A percentile compares a stretch with the other conserved stretches of the same genome.
Conservation (phyloP, 2,888 invertebrate species). For the Tinea trinotella region DNA sequence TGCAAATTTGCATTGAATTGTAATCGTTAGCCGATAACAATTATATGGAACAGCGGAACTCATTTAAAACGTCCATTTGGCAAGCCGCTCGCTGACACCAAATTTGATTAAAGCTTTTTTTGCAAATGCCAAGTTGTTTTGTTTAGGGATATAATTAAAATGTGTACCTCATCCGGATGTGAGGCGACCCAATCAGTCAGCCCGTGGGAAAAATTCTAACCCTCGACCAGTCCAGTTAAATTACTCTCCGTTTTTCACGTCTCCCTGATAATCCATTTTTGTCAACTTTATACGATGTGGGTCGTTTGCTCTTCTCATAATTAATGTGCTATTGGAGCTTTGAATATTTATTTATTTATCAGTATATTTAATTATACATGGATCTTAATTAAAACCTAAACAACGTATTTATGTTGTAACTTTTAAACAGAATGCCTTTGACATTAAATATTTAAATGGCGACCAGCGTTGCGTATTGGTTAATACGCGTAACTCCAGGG, state of each 20-base stretch:
- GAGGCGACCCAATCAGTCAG: slow-evolving; percentile 20
- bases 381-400: background rate
- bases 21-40: background rate
- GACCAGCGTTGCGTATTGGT: no score
- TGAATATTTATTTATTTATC: background rate
- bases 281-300: slow-evolving; percentile 18
- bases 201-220: slow-evolving; percentile 19
- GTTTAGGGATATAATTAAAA: slow-evolving; percentile 18
- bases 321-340: slow-evolving; percentile 7
- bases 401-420: no score
- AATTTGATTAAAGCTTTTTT: slow-evolving; percentile 16
- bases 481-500: no score
- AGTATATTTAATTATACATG: background rate
- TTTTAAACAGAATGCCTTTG: no score
- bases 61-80: slow-evolving; percentile 5
- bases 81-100: background rate
- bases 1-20: background rate
- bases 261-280: slow-evolving; percentile 18
- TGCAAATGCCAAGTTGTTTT: slow-evolving; percentile 2
- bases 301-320: slow-evolving; percentile 12
- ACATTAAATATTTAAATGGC: no score
- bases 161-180: slow-evolving; percentile 12
- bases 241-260: slow-evolving; percentile 18
- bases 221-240: slow-evolving; percentile 17
- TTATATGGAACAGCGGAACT: background rate